Conservation (phyloP, 2,888 invertebrate genomes). For the Brachylomia viminalis region DNA sequence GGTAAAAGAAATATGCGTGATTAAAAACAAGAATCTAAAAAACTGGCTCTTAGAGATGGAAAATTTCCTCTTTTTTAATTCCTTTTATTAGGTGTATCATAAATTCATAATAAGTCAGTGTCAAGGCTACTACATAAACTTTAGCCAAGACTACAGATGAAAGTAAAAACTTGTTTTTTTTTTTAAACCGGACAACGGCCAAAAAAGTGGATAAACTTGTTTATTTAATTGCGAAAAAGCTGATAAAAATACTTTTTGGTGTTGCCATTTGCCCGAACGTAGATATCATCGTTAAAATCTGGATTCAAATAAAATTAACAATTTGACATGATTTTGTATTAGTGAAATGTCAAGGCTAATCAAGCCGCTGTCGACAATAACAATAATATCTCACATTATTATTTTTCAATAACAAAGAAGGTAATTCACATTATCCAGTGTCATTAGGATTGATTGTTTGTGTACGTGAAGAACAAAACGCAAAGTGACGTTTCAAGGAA, state of each 20-base stretch:
- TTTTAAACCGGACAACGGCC: slow-evolving; percentile 11
- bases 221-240: slow-evolving; percentile 36
- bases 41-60: not conserved
- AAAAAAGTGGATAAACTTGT: slow-evolving; percentile 32
- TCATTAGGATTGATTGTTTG: slow-evolving; percentile 30
- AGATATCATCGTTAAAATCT: slow-evolving; percentile 13
- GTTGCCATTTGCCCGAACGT: slow-evolving; percentile 24
- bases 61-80: not conserved
- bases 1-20: not conserved
- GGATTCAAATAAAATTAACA: slow-evolving; percentile 43
- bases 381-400: slow-evolving; percentile 26
- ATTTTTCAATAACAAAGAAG: slow-evolving; percentile 38
- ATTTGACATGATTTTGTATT: slow-evolving; percentile 18
- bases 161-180: too few species aligned
- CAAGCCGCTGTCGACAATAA: slow-evolving; percentile 23
- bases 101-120: slow-evolving; percentile 16
- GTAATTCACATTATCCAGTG: slow-evolving; percentile 29
- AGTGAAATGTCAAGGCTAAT: slow-evolving; percentile 55
- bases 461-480: slow-evolving; percentile 7
- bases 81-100: not conserved
- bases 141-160: slow-evolving; percentile 17
- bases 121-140: slow-evolving; percentile 24
- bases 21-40: not conserved
- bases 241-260: not conserved
- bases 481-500: slow-evolving; percentile 1